Evolutionary conservation across 2,113 vertebrate genomes (phyloP).

Genomic region (Chaetops frenatus): DNA sequence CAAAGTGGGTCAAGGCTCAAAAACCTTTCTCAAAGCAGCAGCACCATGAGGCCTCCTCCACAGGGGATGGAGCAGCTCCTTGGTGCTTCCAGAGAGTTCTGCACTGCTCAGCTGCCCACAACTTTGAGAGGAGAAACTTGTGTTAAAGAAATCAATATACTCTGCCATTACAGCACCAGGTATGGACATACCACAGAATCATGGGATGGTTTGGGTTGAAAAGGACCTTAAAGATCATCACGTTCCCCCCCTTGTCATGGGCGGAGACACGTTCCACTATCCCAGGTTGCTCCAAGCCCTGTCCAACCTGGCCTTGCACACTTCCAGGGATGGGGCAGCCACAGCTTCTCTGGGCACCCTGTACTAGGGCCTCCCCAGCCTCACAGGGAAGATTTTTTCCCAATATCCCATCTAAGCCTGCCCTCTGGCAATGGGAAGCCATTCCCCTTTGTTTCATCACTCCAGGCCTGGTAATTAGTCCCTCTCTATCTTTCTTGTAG

Average conservation of each 20-base stretch:
- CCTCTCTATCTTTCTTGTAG: background rate
- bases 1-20: background rate
- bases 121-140: background rate
- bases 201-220: background rate
- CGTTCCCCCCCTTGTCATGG: background rate
- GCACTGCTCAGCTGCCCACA: background rate
- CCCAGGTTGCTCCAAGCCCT: fast-evolving
- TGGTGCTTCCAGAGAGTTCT: background rate
- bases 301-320: background rate
- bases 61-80: background rate
- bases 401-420: background rate
- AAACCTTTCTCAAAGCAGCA: background rate
- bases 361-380: background rate
- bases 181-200: fast-evolving
- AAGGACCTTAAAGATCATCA: background rate
- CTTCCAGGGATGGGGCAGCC: background rate
- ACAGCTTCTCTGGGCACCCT: background rate
- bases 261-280: background rate
- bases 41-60: background rate
- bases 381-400: background rate
- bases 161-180: background rate
- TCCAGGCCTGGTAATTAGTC: background rate
- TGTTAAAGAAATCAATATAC: background rate
- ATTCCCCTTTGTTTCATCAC: background rate
- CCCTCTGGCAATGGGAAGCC: background rate